Conservation (phyloP, 2,888 invertebrate genomes). For the Sarcophaga caerulescens region DNA sequence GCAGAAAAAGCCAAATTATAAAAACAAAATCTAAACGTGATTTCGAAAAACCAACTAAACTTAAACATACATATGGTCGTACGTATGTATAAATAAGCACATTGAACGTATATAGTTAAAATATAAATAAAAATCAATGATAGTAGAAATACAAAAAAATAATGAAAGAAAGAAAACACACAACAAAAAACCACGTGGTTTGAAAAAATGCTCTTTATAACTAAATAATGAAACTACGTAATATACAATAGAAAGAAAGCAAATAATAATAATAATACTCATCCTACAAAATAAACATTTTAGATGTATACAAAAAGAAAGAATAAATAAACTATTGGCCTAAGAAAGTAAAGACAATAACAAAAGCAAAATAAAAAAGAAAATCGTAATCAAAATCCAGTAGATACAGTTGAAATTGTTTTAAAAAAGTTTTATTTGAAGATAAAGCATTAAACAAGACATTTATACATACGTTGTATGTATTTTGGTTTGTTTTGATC, state of each 20-base stretch:
- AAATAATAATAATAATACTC: neutral
- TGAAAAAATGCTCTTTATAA: slow-evolving; percentile 13
- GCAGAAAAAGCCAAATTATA: too few relatives aligned
- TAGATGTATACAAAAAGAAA: neutral
- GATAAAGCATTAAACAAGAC: neutral
- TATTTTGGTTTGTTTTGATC: slow-evolving; percentile 54
- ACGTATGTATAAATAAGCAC: neutral
- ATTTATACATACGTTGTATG: neutral
- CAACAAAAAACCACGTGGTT: slow-evolving; percentile 25
- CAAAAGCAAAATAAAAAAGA: neutral
- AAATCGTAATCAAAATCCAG: too few relatives aligned
- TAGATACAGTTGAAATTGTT: neutral
- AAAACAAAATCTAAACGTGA: neutral
- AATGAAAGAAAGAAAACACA: neutral
- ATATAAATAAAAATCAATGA: slow-evolving; percentile 18
- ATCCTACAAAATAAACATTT: neutral
- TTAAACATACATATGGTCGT: neutral
- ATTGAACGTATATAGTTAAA: neutral
- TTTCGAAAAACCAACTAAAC: neutral
- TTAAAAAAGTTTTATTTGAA: neutral
- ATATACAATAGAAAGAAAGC: neutral
- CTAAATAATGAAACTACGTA: slow-evolving; percentile 16
- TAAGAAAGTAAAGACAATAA: slow-evolving; percentile 5
- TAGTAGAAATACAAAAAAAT: slow-evolving; percentile 6
- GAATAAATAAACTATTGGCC: neutral